Conservation (phyloP, 2,888 invertebrate genomes). For the Chloroclysta siterata region DNA sequence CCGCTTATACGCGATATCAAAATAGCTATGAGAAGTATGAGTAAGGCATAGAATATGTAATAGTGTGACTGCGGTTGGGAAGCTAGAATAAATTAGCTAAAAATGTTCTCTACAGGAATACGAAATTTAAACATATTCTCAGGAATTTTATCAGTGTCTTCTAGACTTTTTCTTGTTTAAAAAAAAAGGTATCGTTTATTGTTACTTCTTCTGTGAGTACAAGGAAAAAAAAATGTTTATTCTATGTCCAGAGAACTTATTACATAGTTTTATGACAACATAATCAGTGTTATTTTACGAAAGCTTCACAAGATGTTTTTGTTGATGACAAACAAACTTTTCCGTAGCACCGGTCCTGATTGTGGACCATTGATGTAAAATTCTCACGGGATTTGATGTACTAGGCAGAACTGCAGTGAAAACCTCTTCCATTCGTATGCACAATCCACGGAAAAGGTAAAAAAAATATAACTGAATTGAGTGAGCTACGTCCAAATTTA, state of each 20-base stretch:
- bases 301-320: background rate
- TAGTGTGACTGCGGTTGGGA: background rate
- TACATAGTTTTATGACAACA: no score
- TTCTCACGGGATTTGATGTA: conserved; percentile 32
- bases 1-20: conserved; percentile 45
- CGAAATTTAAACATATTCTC: background rate
- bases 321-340: conserved; percentile 26
- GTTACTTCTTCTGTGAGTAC: no score
- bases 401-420: conserved; percentile 30
- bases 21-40: conserved; percentile 5
- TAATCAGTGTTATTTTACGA: background rate
- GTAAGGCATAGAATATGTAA: background rate
- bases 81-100: background rate
- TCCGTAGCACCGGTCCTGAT: conserved; percentile 33
- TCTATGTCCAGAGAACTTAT: no score
- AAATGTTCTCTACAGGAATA: background rate
- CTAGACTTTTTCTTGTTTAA: no score
- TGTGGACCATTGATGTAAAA: conserved; percentile 43
- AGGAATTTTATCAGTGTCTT: no score
- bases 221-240: no score
- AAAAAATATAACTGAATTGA: conserved; percentile 26
- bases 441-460: conserved; percentile 18
- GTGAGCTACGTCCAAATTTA: conserved; percentile 9
- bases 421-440: conserved; percentile 23
- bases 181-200: no score